Evolutionary conservation across 1,140 invertebrate species (phyloP).

Genomic region (Penaeus japonicus): DNA sequence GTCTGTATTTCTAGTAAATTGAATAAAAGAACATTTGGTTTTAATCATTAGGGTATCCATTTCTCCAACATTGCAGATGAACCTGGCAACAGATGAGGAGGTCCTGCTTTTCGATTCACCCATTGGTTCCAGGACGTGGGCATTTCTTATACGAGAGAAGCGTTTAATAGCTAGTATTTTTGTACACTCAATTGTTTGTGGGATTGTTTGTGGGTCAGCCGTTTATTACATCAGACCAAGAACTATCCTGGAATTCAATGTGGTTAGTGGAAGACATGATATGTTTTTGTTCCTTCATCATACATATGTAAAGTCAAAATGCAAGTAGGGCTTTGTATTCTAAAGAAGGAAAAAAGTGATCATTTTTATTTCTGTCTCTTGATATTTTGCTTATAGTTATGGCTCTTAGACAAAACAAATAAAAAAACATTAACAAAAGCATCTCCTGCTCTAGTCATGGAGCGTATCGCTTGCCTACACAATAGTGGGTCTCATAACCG

Average conservation of each 20-base stretch:
- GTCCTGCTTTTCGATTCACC: conserved; percentile 39
- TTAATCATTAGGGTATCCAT: not conserved
- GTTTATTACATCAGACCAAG: conserved; percentile 36
- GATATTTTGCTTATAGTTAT: not conserved
- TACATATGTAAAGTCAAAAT: not conserved
- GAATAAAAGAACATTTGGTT: not conserved
- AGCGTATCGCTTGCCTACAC: conserved; percentile 21
- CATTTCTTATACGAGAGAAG: conserved; percentile 39
- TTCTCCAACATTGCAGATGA: not conserved
- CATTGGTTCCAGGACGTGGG: conserved; percentile 38
- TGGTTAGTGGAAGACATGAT: not conserved
- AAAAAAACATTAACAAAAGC: not conserved
- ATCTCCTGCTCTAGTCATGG: conserved; percentile 27
- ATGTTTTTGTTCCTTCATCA: not conserved
- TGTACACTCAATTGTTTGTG: conserved; percentile 11
- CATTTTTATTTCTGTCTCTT: no score
- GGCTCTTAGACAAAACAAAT: not conserved
- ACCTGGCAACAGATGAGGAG: conserved; percentile 38
- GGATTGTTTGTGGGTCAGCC: not conserved
- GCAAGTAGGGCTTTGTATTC: not conserved
- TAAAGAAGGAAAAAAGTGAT: no score
- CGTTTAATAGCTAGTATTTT: conserved; percentile 4
- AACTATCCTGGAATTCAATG: not conserved
- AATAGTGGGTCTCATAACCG: conserved; percentile 17
- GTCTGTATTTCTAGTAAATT: no score